Conservation (phyloP, 2,888 invertebrate species). For the Zygogramma bicolorata region DNA sequence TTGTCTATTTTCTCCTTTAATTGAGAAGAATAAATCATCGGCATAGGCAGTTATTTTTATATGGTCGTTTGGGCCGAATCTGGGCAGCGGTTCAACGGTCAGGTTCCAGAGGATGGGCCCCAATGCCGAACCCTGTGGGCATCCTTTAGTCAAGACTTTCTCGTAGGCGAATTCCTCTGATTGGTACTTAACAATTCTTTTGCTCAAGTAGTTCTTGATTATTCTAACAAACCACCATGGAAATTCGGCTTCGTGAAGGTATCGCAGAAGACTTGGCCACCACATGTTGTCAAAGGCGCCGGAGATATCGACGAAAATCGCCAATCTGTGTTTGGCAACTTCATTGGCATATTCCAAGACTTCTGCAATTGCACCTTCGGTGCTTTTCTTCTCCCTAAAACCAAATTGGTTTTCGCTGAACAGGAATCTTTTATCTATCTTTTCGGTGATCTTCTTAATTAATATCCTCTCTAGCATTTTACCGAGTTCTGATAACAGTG, state of each 20-base stretch:
- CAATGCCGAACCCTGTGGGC: conserved; percentile 5
- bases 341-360: background rate
- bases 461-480: no score
- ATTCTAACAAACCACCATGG: background rate
- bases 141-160: background rate
- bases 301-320: background rate
- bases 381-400: background rate
- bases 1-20: no score
- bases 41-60: no score
- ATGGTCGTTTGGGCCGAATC: no score
- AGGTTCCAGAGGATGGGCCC: conserved; percentile 1
- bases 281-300: conserved; percentile 9
- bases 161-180: background rate
- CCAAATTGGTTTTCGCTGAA: background rate
- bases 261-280: background rate
- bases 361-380: background rate
- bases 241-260: background rate
- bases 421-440: no score
- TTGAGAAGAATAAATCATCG: no score
- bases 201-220: background rate
- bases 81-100: background rate
- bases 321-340: background rate
- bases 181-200: background rate
- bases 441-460: background rate
- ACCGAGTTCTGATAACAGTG: background rate